phyloP scores from a whole-genome alignment of 2,888 invertebrate genomes.

The Ichneumon xanthorius region DNA sequence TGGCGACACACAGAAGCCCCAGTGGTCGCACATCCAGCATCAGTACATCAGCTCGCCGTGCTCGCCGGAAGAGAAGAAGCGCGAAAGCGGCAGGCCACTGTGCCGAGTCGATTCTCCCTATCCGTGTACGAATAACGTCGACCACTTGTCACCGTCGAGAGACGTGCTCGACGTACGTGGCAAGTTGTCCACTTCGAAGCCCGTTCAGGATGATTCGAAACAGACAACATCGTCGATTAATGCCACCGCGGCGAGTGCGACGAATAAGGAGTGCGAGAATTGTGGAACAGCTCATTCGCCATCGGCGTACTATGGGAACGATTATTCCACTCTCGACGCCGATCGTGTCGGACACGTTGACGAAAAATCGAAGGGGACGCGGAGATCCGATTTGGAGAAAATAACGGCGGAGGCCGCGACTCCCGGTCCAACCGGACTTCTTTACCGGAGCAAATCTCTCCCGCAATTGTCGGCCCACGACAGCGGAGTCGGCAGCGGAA shows the following conservation, averaged over 20 bases:
- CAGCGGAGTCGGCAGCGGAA: constrained; percentile 85
- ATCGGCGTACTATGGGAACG: constrained; percentile 25
- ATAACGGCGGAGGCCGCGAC: neutral
- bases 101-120: constrained; percentile 64
- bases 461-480: constrained; percentile 88
- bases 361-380: constrained; percentile 2
- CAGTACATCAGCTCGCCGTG: constrained; percentile 37
- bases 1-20: constrained; percentile 33
- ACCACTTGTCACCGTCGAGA: constrained; percentile 62
- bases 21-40: constrained; percentile 29
- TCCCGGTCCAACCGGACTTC: constrained; percentile 73
- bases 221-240: constrained; percentile 26
- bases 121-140: constrained; percentile 62
- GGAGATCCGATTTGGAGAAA: constrained; percentile 38
- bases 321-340: constrained; percentile 21
- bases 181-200: constrained; percentile 45
- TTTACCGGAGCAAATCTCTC: constrained; percentile 89
- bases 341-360: neutral
- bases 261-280: constrained; percentile 52
- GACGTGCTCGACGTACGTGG: constrained; percentile 53
- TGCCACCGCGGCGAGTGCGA: constrained; percentile 27
- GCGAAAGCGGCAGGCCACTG: constrained; percentile 37
- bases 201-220: constrained; percentile 39
- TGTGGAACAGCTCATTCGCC: constrained; percentile 44
- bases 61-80: constrained; percentile 41